phyloP scores from a whole-genome alignment of 2,113 vertebrate species.

The Scytalopus superciliaris region DNA sequence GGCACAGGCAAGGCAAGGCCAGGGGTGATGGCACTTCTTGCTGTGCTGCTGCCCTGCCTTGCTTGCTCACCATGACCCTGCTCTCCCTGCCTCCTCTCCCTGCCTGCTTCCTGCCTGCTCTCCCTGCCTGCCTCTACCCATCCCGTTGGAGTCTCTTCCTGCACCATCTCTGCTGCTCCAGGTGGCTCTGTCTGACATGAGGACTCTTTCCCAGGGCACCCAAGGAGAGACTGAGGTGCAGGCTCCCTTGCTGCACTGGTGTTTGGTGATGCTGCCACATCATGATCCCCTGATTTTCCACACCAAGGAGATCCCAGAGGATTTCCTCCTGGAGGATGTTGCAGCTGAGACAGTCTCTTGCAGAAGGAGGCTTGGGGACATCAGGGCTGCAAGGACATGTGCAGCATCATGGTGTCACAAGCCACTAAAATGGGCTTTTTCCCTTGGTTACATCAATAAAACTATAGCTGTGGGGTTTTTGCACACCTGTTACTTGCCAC shows the following conservation, averaged over 20 bases:
- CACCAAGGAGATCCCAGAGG: not conserved
- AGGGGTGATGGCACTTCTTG: conserved; percentile 14
- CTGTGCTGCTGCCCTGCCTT: conserved; percentile 18
- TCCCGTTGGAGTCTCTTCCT: fast-evolving
- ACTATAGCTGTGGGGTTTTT: not conserved
- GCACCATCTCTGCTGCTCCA: not conserved
- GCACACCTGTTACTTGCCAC: not conserved
- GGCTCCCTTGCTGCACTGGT: fast-evolving
- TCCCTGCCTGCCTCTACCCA: not conserved
- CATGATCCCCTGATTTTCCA: not conserved
- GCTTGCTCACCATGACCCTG: not conserved
- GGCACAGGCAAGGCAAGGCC: not conserved
- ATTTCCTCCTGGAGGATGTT: not conserved
- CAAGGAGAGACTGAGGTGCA: not conserved
- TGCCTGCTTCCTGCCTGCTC: too few relatives aligned
- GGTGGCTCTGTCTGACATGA: not conserved
- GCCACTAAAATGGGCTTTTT: not conserved
- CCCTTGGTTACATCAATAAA: not conserved
- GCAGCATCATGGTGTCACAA: not conserved
- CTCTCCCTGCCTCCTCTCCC: too few relatives aligned
- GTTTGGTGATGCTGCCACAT: fast-evolving
- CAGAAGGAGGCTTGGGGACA: not conserved
- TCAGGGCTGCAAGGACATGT: not conserved
- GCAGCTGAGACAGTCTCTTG: not conserved
- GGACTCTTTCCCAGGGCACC: not conserved